Percentiles rank a stretch among this genome's conserved stretches.
phyloP scores from a whole-genome alignment of 1,140 invertebrate species.

The Drosophila repletoides region DNA sequence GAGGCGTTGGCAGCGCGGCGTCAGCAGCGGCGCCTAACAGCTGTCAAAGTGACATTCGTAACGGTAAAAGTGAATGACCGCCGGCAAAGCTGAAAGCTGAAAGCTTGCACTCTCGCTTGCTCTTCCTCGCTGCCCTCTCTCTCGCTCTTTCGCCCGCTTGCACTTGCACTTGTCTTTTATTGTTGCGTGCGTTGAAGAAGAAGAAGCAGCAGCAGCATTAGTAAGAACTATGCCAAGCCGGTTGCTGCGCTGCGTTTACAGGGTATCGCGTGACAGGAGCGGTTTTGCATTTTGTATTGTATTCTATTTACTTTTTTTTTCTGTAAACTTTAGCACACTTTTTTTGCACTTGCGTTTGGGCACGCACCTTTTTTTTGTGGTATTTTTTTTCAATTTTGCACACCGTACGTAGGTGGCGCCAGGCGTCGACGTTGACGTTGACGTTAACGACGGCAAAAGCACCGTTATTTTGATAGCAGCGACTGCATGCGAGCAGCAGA shows the following conservation, averaged over 20 bases:
- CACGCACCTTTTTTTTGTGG: slow-evolving; percentile 31
- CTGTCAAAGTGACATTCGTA: slow-evolving; percentile 66
- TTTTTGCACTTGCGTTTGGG: slow-evolving; percentile 30
- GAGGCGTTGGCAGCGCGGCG: slow-evolving; percentile 23
- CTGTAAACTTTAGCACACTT: slow-evolving; percentile 29
- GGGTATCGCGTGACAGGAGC: slow-evolving; percentile 33
- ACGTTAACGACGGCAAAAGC: slow-evolving; percentile 52
- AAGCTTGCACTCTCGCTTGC: slow-evolving; percentile 51
- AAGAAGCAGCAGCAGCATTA: no score
- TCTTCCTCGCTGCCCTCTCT: background rate
- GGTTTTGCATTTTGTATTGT: slow-evolving; percentile 1
- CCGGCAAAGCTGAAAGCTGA: slow-evolving; percentile 29
- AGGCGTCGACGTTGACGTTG: slow-evolving; percentile 47
- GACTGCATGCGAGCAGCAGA: slow-evolving; percentile 69
- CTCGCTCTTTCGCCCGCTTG: no score
- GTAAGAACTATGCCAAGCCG: slow-evolving; percentile 21
- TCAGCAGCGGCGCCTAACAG: slow-evolving; percentile 15
- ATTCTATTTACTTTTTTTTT: background rate
- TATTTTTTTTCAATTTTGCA: no score
- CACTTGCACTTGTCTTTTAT: slow-evolving; percentile 50
- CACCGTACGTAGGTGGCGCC: slow-evolving; percentile 13
- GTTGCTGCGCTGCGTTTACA: slow-evolving; percentile 15
- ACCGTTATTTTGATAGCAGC: slow-evolving; percentile 62
- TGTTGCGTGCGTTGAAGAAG: slow-evolving; percentile 38
- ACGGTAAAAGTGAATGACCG: slow-evolving; percentile 54